Evolutionary conservation across 2,113 vertebrate genomes (phyloP).

Genomic region (Clarias macrocephalus): DNA sequence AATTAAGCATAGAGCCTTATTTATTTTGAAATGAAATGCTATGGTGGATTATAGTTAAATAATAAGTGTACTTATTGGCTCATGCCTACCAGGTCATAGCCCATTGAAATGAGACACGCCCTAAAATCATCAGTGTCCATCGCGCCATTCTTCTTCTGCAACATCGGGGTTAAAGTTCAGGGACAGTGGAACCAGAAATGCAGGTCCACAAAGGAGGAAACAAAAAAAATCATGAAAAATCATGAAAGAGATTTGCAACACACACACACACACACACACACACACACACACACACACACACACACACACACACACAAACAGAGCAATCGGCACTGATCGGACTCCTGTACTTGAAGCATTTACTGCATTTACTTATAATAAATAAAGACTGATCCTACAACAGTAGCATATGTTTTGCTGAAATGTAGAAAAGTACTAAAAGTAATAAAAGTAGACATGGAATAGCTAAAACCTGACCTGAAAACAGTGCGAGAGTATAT

Average conservation of each 20-base stretch:
- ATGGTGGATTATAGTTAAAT: not conserved
- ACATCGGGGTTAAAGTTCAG: slow-evolving; percentile 44
- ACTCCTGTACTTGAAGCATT: not conserved
- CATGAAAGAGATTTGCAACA: not conserved
- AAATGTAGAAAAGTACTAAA: too few species aligned
- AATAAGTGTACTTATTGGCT: not conserved
- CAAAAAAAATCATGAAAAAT: not conserved
- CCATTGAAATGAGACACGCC: slow-evolving; percentile 99
- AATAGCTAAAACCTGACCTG: not conserved
- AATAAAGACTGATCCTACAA: not conserved
- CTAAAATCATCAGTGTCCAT: slow-evolving; percentile 98
- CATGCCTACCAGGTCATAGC: slow-evolving; percentile 91
- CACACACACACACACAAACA: slow-evolving; percentile 47
- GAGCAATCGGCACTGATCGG: not conserved
- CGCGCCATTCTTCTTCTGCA: slow-evolving; percentile 94
- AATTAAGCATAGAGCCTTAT: not conserved
- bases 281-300: slow-evolving; percentile 47
- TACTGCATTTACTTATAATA: not conserved
- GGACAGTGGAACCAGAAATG: not conserved
- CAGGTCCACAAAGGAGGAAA: not conserved
- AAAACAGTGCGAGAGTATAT: not conserved
- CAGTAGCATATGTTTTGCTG: slow-evolving; percentile 54
- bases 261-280: not conserved
- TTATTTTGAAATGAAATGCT: not conserved
- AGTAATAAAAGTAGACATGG: not conserved